Conservation (phyloP, 2,797 vertebrate species). For the Aphelocoma californica region DNA sequence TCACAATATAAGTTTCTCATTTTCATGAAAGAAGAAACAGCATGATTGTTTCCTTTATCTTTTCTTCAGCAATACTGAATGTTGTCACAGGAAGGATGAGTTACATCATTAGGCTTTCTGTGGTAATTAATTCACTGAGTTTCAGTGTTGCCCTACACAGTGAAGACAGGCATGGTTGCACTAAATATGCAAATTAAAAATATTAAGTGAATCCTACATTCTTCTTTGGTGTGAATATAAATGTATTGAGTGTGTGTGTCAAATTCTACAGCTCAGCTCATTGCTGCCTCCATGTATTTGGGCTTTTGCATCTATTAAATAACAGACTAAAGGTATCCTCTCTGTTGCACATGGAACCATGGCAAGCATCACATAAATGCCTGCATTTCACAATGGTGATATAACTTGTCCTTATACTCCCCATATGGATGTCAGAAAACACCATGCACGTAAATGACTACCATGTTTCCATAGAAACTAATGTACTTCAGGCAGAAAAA, state of each 20-base stretch:
- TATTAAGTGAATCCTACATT: background rate
- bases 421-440: slow-evolving; percentile 32
- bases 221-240: background rate
- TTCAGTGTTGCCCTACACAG: background rate
- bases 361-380: background rate
- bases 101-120: slow-evolving; percentile 25
- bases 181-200: background rate
- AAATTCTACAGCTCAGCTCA: background rate
- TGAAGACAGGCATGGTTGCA: background rate
- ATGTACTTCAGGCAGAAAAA: slow-evolving; percentile 36
- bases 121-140: slow-evolving; percentile 14
- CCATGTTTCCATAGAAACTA: slow-evolving; percentile 63
- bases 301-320: background rate
- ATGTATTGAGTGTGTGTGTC: background rate
- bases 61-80: slow-evolving; percentile 4
- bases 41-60: slow-evolving; percentile 35
- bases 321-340: background rate
- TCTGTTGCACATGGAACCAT: background rate
- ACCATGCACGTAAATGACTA: slow-evolving; percentile 26
- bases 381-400: slow-evolving; percentile 16
- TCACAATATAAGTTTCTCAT: slow-evolving; percentile 4
- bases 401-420: slow-evolving; percentile 25
- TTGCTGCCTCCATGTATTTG: background rate
- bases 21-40: slow-evolving; percentile 27
- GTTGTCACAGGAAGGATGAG: slow-evolving; percentile 13